A percentile compares a stretch with the other conserved stretches of the same genome.
Conservation (phyloP, 2,113 vertebrate genomes). For the Lagopus leucura region DNA sequence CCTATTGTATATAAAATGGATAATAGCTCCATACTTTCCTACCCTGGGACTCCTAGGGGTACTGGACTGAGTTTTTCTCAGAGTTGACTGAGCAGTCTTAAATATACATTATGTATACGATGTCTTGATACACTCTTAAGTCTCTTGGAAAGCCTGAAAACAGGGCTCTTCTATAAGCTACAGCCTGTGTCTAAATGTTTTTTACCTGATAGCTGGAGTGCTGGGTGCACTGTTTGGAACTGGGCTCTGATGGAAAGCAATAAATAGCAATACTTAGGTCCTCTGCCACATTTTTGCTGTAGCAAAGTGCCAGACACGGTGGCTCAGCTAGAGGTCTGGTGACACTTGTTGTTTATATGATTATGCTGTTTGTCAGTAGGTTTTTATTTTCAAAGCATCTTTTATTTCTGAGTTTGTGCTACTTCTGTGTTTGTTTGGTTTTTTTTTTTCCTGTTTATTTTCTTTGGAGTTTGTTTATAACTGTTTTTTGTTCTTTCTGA, state of each 20-base stretch:
- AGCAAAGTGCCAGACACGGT: not conserved
- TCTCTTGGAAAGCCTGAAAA: not conserved
- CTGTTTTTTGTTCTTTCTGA: not conserved
- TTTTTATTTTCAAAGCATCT: not conserved
- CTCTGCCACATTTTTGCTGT: not conserved
- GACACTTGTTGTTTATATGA: not conserved
- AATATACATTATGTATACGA: not conserved
- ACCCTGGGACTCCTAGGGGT: not conserved
- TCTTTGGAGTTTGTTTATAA: not conserved
- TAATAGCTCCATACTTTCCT: accelerated
- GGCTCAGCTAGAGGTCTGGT: not conserved
- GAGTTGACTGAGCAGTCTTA: not conserved
- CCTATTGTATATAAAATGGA: accelerated
- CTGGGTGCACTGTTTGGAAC: not conserved
- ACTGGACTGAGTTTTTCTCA: not conserved
- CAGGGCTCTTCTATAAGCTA: not conserved
- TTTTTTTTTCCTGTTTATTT: not conserved
- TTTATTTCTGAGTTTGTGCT: not conserved
- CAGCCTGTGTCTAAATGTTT: not conserved
- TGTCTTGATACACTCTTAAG: not conserved
- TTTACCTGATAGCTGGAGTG: not conserved
- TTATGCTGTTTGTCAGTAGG: not conserved
- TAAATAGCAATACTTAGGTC: accelerated
- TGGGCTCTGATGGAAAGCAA: not conserved
- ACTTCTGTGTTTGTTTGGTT: not conserved